A percentile compares a stretch with the other conserved stretches of the same genome.
phyloP scores from a whole-genome alignment of 2,888 invertebrate genomes.

The Amphipyra berbera region DNA sequence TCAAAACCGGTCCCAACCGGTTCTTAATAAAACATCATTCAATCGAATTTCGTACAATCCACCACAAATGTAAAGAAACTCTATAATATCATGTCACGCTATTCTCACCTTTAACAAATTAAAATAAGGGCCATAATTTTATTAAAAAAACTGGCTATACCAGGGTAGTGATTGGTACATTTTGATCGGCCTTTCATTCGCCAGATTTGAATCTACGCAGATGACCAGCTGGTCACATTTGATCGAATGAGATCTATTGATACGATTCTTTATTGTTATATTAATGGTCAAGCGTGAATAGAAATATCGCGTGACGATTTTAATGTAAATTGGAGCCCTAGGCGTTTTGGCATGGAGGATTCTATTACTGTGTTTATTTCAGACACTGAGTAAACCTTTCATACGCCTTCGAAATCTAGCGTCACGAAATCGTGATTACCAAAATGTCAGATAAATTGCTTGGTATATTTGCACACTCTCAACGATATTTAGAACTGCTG shows the following conservation, averaged over 20 bases:
- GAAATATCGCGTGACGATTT: slow-evolving; percentile 55
- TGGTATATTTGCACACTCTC: slow-evolving; percentile 28
- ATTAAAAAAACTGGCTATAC: slow-evolving; percentile 14
- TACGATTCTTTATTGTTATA: slow-evolving; percentile 68
- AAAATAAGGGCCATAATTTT: slow-evolving; percentile 44
- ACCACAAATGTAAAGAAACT: slow-evolving; percentile 54
- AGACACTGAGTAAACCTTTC: slow-evolving; percentile 25
- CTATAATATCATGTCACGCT: slow-evolving; percentile 25
- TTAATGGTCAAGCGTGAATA: slow-evolving; percentile 58
- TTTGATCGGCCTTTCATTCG: slow-evolving; percentile 66
- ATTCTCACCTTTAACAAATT: slow-evolving; percentile 47
- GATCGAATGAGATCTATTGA: slow-evolving; percentile 79
- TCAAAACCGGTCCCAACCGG: slow-evolving; percentile 84
- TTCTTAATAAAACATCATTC: slow-evolving; percentile 85
- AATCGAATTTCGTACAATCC: slow-evolving; percentile 80
- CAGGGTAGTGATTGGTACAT: slow-evolving; percentile 52
- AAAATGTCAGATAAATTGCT: slow-evolving; percentile 36
- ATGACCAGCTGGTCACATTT: slow-evolving; percentile 77
- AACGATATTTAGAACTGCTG: slow-evolving; percentile 22
- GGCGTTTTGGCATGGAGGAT: slow-evolving; percentile 20
- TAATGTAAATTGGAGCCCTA: slow-evolving; percentile 30
- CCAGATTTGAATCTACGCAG: slow-evolving; percentile 68
- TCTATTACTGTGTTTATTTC: slow-evolving; percentile 42
- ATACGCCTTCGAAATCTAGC: slow-evolving; percentile 21
- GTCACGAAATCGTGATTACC: slow-evolving; percentile 42